A percentile compares a stretch with the other conserved stretches of the same genome.
Evolutionary conservation across 2,797 vertebrate species (phyloP).

Genomic region (Anguilla pacifica): DNA sequence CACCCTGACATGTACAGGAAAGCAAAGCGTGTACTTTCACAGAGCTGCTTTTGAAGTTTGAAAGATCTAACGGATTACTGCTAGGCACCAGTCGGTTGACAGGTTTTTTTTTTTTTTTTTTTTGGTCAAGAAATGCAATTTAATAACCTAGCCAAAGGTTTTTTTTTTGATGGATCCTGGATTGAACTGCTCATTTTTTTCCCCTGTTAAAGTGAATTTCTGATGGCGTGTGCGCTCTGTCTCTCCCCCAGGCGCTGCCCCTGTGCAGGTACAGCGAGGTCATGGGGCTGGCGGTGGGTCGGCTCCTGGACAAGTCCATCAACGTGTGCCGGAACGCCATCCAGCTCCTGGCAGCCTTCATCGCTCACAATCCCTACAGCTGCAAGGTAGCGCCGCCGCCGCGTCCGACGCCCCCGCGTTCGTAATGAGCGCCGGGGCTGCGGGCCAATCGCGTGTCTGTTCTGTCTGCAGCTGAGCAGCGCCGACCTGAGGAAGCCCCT

Average conservation of each 20-base stretch:
- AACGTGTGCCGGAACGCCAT: conserved; percentile 91
- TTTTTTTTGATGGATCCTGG: not conserved
- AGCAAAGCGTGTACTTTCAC: too few species aligned
- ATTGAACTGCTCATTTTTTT: not conserved
- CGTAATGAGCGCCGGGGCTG: not conserved
- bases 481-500: conserved; percentile 81
- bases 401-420: not conserved
- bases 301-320: conserved; percentile 91
- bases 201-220: not conserved
- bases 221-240: not conserved
- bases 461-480: conserved; percentile 80
- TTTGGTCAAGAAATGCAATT: too few species aligned
- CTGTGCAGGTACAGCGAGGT: conserved; percentile 86
- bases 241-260: conserved; percentile 80
- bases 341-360: conserved; percentile 89
- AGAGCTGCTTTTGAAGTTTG: not conserved
- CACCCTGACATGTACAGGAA: too few species aligned
- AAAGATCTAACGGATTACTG: too few species aligned
- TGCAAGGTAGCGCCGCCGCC: conserved; percentile 79
- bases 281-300: conserved; percentile 83
- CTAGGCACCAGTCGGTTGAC: too few species aligned
- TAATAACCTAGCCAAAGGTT: too few species aligned
- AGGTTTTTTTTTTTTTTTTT: too few species aligned
- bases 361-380: conserved; percentile 95
- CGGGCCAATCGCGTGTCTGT: not conserved